Percentiles rank a stretch among this genome's conserved stretches.
Evolutionary conservation across 2,113 vertebrate species (phyloP).

Genomic region (Delphinapterus leucas): DNA sequence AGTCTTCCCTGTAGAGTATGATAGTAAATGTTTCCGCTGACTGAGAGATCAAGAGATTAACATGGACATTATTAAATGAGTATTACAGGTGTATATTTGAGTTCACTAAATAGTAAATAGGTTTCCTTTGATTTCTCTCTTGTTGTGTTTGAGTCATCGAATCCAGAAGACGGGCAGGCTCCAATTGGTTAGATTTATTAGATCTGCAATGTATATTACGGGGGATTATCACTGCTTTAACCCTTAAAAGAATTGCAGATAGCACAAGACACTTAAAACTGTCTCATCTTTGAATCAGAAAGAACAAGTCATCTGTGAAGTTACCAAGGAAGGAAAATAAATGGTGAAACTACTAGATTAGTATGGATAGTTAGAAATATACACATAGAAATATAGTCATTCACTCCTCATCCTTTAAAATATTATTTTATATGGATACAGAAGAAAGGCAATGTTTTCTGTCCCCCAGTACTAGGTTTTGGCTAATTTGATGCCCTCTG

Average conservation of each 20-base stretch:
- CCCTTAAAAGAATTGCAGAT: not conserved
- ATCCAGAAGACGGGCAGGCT: not conserved
- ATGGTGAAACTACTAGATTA: not conserved
- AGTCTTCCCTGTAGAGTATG: not conserved
- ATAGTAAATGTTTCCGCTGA: not conserved
- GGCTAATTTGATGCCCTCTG: not conserved
- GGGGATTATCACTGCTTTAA: not conserved
- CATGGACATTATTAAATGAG: conserved; percentile 12
- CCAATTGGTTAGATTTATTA: not conserved
- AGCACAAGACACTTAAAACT: not conserved
- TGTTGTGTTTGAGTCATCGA: not conserved
- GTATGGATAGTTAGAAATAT: not conserved
- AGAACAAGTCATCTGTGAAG: conserved; percentile 5
- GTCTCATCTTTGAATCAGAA: not conserved
- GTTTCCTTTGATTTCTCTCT: conserved; percentile 4
- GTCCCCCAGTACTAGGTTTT: not conserved
- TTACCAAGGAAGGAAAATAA: not conserved
- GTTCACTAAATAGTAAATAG: not conserved
- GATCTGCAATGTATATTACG: not conserved
- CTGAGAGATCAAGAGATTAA: not conserved
- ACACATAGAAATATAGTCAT: not conserved
- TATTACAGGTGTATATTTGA: not conserved
- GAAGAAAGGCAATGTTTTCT: not conserved
- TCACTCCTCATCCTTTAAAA: not conserved
- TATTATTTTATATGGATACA: not conserved